phyloP scores from a whole-genome alignment of 2,888 invertebrate species.

The Baronia brevicornis region DNA sequence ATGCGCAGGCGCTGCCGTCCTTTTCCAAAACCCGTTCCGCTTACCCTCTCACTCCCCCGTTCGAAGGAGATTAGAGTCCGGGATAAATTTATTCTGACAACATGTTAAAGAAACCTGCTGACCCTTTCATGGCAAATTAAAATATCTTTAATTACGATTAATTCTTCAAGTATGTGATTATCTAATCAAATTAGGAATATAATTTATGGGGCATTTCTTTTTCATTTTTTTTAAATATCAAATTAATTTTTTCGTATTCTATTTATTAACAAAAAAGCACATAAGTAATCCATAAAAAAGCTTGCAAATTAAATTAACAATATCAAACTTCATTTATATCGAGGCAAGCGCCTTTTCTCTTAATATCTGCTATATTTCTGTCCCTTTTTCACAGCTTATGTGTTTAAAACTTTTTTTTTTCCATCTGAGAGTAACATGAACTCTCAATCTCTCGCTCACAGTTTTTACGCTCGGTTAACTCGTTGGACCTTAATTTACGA shows the following conservation, averaged over 20 bases:
- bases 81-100: constrained; percentile 25
- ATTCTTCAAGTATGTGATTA: not conserved
- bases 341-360: constrained; percentile 28
- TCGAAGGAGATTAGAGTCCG: constrained; percentile 51
- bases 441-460: constrained; percentile 61
- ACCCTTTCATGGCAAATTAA: constrained; percentile 21
- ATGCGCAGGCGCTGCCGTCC: constrained; percentile 54
- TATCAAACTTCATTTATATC: too few relatives aligned
- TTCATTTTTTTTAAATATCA: too few relatives aligned
- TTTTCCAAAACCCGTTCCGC: constrained; percentile 65
- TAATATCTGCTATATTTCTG: constrained; percentile 36
- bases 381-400: constrained; percentile 39
- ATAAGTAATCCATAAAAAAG: constrained; percentile 19
- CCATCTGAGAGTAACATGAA: constrained; percentile 63
- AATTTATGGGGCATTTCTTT: too few relatives aligned
- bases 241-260: too few relatives aligned
- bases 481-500: constrained; percentile 63
- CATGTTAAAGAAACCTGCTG: constrained; percentile 15
- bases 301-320: too few relatives aligned
- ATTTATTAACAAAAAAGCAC: constrained; percentile 15
- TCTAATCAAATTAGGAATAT: too few relatives aligned
- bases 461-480: constrained; percentile 69
- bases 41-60: constrained; percentile 41
- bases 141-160: too few relatives aligned
- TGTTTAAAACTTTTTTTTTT: constrained; percentile 52